These are phyloP conservation scores for Teleopsis dalmanni DNA, from an alignment of 1,140 invertebrate species.

Conservation along the genomic window DNA sequence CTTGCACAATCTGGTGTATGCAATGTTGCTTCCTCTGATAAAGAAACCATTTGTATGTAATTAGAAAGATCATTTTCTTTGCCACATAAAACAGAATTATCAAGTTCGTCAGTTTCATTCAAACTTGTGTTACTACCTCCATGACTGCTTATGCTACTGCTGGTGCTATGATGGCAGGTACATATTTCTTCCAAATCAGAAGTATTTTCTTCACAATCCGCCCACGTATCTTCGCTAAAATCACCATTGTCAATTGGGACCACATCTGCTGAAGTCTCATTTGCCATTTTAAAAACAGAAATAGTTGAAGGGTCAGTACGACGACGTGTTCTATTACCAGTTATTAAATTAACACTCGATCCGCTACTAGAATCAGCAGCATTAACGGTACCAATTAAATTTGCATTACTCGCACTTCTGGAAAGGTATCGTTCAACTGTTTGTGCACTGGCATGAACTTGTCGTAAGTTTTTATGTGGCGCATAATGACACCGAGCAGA, in stretches of 20 bases:
- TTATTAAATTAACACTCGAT: neutral
- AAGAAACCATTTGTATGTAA: slow-evolving; percentile 18
- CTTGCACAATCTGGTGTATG: slow-evolving; percentile 1
- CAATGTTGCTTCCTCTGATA: slow-evolving; percentile 15
- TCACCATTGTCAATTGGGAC: slow-evolving; percentile 17
- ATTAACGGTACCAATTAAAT: no score
- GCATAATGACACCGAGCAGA: slow-evolving; percentile 34
- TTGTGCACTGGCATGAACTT: slow-evolving; percentile 37
- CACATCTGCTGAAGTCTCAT: slow-evolving; percentile 20
- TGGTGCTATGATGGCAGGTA: slow-evolving; percentile 33
- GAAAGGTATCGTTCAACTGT: slow-evolving; percentile 29
- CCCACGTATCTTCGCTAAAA: slow-evolving; percentile 34
- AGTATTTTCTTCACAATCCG: slow-evolving; percentile 40
- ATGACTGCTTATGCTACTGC: slow-evolving; percentile 18
- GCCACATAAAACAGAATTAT: slow-evolving; percentile 3
- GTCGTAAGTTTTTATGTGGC: slow-evolving; percentile 17
- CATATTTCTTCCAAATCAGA: slow-evolving; percentile 41
- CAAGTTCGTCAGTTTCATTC: slow-evolving; percentile 26
- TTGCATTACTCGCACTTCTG: neutral
- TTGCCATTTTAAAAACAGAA: slow-evolving; percentile 24
- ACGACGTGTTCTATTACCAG: neutral
- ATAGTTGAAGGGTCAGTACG: slow-evolving; percentile 11
- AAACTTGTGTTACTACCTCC: slow-evolving; percentile 35
- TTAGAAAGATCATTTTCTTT: slow-evolving; percentile 20
- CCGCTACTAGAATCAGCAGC: neutral